These are phyloP conservation scores for Amphiprion percula DNA, from an alignment of 2,113 vertebrate genomes.

Conservation along the genomic window DNA sequence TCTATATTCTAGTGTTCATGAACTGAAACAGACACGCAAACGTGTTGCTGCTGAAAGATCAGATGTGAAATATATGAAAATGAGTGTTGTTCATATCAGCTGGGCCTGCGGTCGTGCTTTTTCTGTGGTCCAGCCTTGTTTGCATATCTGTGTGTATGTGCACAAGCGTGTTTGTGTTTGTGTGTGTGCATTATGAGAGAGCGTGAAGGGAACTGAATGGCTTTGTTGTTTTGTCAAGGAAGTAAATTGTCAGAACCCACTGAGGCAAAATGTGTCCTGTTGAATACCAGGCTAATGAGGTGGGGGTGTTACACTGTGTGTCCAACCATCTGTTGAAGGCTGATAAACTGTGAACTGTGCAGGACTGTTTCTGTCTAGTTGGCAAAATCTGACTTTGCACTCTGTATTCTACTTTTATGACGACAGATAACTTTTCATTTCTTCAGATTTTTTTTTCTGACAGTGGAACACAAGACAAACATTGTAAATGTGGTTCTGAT, in stretches of 20 bases:
- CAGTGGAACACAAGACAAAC: not conserved
- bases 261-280: conserved; percentile 58
- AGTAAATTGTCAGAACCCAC: conserved; percentile 49
- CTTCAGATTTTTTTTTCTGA: not conserved
- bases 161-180: not conserved
- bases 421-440: not conserved
- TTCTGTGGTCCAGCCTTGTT: conserved; percentile 14
- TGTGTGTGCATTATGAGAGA: not conserved
- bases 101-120: not conserved
- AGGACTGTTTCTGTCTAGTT: conserved; percentile 4
- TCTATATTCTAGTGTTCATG: conserved; percentile 24
- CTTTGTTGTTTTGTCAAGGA: conserved; percentile 57
- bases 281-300: conserved; percentile 69
- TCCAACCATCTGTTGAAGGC: conserved; percentile 23
- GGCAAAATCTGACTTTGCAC: conserved; percentile 19
- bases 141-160: conserved; percentile 34
- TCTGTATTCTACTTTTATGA: conserved; percentile 12
- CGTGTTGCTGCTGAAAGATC: not conserved
- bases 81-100: conserved; percentile 7
- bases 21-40: not conserved
- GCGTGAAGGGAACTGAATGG: conserved; percentile 28
- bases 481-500: too few species aligned
- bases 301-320: conserved; percentile 14
- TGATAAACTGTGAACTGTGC: conserved; percentile 13
- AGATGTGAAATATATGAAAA: conserved; percentile 25